Evolutionary conservation across 1,140 invertebrate genomes (phyloP), one percentile per base, ranked within the genome.

Genomic region (Aphidius gifuensis): DNA sequence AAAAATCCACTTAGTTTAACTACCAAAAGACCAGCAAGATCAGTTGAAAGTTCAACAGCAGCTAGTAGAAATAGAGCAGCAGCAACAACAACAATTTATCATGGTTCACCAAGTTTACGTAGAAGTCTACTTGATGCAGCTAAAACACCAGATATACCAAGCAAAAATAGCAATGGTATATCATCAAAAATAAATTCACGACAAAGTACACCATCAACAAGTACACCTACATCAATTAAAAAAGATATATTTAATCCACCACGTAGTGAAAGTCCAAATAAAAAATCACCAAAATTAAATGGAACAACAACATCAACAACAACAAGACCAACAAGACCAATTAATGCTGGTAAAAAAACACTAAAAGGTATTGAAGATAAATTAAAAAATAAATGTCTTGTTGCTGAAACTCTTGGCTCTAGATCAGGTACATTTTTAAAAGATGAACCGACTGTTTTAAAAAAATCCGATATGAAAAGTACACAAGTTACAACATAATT

Each of bases 341-440:
- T 63, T 5, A 58, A 67, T 7, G 47, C 51, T 9, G 66, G 57
- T 6, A 67, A 67, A 44, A 71, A 67, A 56, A 58, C 58, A 11
- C 53, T 47, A 42, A 73, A 71, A 49, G 58, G 60, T 9, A 49
- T 9, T 5, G 75, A 80, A 5, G 74, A 76, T 0, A 78, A 75
- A 58, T 44, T 62, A 21, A 78, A 75, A 67, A 55, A 46, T 3
- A 78, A 75, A 60, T 74, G 72, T 65, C 74, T 75, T 67, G 77
- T 76, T 42, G 70, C 69, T 2, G 76, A 79, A 42, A 46, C 69
- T 21, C 64, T 71, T 39, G 81, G 81, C 50, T 83, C 81, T 9
- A 78, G 88, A 61, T 90, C 89, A 1, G 86, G 86, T 9, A 91
- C 89, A 0, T 90, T 90, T 69, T 76, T 89, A 7, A 90, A 89